Evolutionary conservation across 2,797 vertebrate genomes (phyloP), one percentile per base, ranked within the genome.

Genomic region (Syngnathus rostellatus): DNA sequence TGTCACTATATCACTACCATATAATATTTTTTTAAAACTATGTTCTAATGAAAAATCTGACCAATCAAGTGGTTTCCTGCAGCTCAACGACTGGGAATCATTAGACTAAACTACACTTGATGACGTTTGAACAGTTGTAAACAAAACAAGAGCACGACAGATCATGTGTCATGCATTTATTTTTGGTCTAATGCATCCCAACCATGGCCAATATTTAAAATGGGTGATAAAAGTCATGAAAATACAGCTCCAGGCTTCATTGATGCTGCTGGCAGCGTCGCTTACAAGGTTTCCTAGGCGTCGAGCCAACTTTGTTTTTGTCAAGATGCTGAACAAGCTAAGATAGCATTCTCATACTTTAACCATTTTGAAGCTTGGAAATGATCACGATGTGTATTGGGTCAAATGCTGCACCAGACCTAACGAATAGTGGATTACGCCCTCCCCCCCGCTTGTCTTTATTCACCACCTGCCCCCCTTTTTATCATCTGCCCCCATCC

Each of bases 191-290:
- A 21, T n/a, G 19, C 38, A 40, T n/a, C 4, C 25, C 69, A 55
- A 66, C 39, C 25, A 8, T 65, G 16, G 70, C 66, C 71, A 79
- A 78, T 71, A 80, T 81, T 23, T 9, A 11, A 6, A 39, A 14
- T 43, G 23, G 16, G 8, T 8, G 14, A 21, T 62, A 16, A 62
- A 57, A 77, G 40, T 72, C 72, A 72, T 65, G 62, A 59, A 17
- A 37, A 19, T 5, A 14, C 51, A 59, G 63, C 68, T 68, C 25
- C 76, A 78, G 74, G 67, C 81, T 79, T 61, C 17, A 9, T 66
- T 66, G 81, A 84, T 78, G 68, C 85, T 86, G 86, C 88, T 81
- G 86, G 83, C 87, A 81, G 86, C 85, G 84, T 87, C 77, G 9
- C 62, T 71, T 55, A 63, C 68, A 71, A 31, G 67, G 48, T 75